Conservation (phyloP, 2,797 vertebrate species). For the Scarus forsteni region DNA sequence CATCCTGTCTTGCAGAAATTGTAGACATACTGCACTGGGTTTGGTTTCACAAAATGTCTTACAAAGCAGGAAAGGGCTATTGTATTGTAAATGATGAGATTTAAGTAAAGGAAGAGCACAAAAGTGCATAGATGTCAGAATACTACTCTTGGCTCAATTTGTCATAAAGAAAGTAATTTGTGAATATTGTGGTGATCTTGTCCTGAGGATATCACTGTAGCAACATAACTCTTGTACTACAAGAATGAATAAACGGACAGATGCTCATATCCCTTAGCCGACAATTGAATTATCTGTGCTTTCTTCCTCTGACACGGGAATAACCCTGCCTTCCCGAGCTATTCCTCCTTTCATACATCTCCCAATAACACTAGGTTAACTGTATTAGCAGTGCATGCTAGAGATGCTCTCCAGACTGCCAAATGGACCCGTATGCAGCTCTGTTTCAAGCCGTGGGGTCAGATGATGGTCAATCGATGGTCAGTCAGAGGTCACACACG, state of each 20-base stretch:
- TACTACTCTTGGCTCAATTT: conserved; percentile 30
- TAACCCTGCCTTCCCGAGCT: conserved; percentile 88
- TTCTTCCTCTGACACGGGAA: conserved; percentile 87
- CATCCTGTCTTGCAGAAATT: conserved; percentile 37
- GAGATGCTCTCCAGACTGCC: conserved; percentile 88
- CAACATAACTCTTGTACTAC: conserved; percentile 49
- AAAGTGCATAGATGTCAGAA: conserved; percentile 34
- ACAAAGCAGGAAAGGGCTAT: conserved; percentile 37
- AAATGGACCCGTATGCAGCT: conserved; percentile 59
- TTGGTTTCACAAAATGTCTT: conserved; percentile 45
- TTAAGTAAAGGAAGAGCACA: conserved; percentile 16
- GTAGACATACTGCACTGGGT: conserved; percentile 6
- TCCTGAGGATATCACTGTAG: conserved; percentile 46
- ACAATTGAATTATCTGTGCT: conserved; percentile 87
- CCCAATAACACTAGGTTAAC: conserved; percentile 92
- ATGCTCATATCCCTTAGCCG: conserved; percentile 72
- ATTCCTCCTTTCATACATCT: conserved; percentile 89
- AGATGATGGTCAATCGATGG: conserved; percentile 84
- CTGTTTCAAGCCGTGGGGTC: conserved; percentile 77
- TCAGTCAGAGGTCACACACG: conserved; percentile 77
- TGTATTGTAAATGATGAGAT: conserved; percentile 28
- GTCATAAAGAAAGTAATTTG: conserved; percentile 46
- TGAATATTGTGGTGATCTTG: conserved; percentile 37
- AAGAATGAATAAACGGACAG: conserved; percentile 64
- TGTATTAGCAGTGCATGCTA: conserved; percentile 91